Percentiles rank a stretch among this genome's conserved stretches.
phyloP scores from a whole-genome alignment of 2,113 vertebrate species.

The Apaloderma vittatum region DNA sequence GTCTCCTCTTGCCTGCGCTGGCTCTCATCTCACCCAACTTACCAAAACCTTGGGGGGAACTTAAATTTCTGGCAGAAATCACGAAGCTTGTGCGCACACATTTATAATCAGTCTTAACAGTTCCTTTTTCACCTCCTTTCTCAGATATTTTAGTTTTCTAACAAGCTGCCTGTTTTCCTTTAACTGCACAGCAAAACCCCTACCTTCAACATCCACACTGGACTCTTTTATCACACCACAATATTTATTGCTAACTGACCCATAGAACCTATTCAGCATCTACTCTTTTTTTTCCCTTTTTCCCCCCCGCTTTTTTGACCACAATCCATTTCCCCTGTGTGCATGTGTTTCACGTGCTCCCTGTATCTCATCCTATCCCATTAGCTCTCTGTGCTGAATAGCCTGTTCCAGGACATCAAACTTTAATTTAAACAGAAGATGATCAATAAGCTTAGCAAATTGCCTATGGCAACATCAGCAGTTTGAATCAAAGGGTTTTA shows the following conservation, averaged over 20 bases:
- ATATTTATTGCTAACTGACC: constrained; percentile 72
- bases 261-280: constrained; percentile 55
- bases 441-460: constrained; percentile 86
- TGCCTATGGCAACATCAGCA: constrained; percentile 81
- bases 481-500: constrained; percentile 82
- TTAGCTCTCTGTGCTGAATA: constrained; percentile 72
- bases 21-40: background rate
- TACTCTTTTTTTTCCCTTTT: constrained; percentile 18
- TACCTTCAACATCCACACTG: background rate
- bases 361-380: constrained; percentile 75
- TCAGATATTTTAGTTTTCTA: constrained; percentile 7
- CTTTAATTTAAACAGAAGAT: constrained; percentile 87
- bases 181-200: background rate
- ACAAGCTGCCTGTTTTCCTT: constrained; percentile 14
- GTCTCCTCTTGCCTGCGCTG: background rate
- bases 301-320: constrained; percentile 51
- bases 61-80: background rate
- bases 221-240: constrained; percentile 51
- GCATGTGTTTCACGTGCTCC: constrained; percentile 53
- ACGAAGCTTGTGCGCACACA: background rate
- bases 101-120: background rate
- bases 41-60: background rate
- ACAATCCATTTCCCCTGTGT: constrained; percentile 77
- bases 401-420: constrained; percentile 85
- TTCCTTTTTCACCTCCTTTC: background rate